Evolutionary conservation across 2,113 vertebrate species (phyloP).

Genomic region (Chinchilla lanigera): DNA sequence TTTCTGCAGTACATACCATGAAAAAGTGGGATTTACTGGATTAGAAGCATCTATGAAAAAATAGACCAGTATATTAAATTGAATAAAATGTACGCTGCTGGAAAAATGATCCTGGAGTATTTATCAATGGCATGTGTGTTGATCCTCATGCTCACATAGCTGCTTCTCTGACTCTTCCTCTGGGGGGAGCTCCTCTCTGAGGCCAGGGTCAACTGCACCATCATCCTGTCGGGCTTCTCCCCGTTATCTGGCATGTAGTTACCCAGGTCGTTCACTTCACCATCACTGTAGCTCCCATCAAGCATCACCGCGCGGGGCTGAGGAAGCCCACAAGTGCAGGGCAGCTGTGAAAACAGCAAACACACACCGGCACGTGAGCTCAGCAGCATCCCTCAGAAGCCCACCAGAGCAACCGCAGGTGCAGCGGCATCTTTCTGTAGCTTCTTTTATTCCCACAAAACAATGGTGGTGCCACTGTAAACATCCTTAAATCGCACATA

Average conservation of each 20-base stretch:
- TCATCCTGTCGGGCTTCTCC: constrained; percentile 92
- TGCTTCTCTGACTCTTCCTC: constrained; percentile 89
- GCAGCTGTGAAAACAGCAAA: constrained; percentile 86
- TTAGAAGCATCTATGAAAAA: constrained; percentile 89
- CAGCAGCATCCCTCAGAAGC: not conserved
- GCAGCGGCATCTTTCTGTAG: not conserved
- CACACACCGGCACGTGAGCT: not conserved
- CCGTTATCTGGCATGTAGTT: constrained; percentile 90
- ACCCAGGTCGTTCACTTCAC: constrained; percentile 91
- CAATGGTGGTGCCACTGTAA: not conserved
- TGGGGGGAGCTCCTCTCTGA: constrained; percentile 89
- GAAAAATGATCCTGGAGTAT: constrained; percentile 97
- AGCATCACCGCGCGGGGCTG: constrained; percentile 92
- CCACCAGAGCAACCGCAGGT: not conserved
- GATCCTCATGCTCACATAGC: constrained; percentile 96
- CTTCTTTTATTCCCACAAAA: not conserved
- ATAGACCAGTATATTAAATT: constrained; percentile 99
- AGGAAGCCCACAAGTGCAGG: constrained; percentile 92
- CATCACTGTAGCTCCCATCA: constrained; percentile 91
- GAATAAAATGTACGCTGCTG: constrained; percentile 96
- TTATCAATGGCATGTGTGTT: constrained; percentile 99
- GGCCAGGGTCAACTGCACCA: constrained; percentile 92
- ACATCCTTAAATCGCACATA: not conserved
- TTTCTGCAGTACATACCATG: not conserved
- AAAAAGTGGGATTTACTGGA: constrained; percentile 17